Evolutionary conservation across 2,888 invertebrate species (phyloP).

Genomic region (Acleris cristana): DNA sequence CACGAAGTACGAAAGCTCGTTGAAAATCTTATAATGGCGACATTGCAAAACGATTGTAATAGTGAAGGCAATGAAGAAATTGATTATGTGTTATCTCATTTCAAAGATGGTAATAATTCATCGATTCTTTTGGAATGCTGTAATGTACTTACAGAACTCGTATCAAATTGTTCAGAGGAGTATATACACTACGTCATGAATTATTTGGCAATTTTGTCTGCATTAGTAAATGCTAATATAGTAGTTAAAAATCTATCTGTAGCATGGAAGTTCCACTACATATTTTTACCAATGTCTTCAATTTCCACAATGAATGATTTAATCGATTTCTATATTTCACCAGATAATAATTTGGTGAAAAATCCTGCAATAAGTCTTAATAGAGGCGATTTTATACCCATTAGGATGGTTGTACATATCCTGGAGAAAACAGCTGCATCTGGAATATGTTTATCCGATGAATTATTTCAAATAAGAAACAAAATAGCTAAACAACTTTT

Average conservation of each 20-base stretch:
- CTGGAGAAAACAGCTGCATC: slow-evolving; percentile 44
- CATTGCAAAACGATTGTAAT: slow-evolving; percentile 40
- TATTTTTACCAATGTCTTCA: slow-evolving; percentile 73
- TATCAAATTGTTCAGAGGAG: slow-evolving; percentile 65
- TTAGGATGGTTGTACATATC: slow-evolving; percentile 60
- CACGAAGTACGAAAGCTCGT: slow-evolving; percentile 62
- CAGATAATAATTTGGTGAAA: slow-evolving; percentile 37
- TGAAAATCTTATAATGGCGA: slow-evolving; percentile 57
- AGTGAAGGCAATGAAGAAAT: slow-evolving; percentile 43
- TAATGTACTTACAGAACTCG: slow-evolving; percentile 62
- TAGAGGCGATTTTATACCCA: slow-evolving; percentile 66
- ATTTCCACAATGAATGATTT: slow-evolving; percentile 65
- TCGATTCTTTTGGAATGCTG: slow-evolving; percentile 59
- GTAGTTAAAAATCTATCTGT: slow-evolving; percentile 70
- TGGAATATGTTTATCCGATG: slow-evolving; percentile 38
- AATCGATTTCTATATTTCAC: slow-evolving; percentile 56
- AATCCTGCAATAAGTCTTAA: slow-evolving; percentile 47
- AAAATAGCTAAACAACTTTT: slow-evolving; percentile 59
- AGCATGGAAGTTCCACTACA: slow-evolving; percentile 76
- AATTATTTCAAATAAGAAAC: slow-evolving; percentile 49
- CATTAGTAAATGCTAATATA: slow-evolving; percentile 64
- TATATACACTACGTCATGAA: slow-evolving; percentile 63
- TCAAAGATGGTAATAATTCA: slow-evolving; percentile 66
- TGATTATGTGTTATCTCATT: slow-evolving; percentile 51
- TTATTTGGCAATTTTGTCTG: slow-evolving; percentile 61